phyloP scores from a whole-genome alignment of 2,797 vertebrate genomes.

The Periparus ater region DNA sequence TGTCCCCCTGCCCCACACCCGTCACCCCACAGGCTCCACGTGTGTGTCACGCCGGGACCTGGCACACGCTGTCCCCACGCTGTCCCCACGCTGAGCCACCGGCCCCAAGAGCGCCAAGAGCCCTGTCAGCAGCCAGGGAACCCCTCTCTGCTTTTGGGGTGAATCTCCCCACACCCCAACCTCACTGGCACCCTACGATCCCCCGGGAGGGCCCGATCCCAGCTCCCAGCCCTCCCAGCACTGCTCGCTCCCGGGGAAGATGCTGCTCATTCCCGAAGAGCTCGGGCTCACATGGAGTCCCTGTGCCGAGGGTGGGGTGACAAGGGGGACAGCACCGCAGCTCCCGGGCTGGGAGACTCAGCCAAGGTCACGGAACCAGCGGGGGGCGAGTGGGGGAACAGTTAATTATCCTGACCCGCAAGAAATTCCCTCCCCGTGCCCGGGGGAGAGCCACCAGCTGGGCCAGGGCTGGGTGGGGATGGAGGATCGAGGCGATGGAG shows the following conservation, averaged over 20 bases:
- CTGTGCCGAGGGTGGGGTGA: background rate
- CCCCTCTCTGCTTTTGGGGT: background rate
- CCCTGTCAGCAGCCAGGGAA: background rate
- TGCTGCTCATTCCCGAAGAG: background rate
- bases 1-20: background rate
- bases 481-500: background rate
- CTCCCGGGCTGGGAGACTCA: background rate
- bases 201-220: background rate
- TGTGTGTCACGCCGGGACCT: background rate
- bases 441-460: background rate
- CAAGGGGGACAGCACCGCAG: background rate
- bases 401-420: background rate
- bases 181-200: rapidly evolving
- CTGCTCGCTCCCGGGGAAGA: background rate
- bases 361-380: background rate
- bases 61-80: background rate
- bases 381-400: rapidly evolving
- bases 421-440: background rate
- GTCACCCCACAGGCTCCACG: background rate
- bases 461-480: background rate
- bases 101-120: rapidly evolving
- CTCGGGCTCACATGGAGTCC: rapidly evolving
- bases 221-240: background rate
- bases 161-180: background rate
- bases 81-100: rapidly evolving